Conservation (phyloP, 2,113 vertebrate species). For the Cichladusa arquata region DNA sequence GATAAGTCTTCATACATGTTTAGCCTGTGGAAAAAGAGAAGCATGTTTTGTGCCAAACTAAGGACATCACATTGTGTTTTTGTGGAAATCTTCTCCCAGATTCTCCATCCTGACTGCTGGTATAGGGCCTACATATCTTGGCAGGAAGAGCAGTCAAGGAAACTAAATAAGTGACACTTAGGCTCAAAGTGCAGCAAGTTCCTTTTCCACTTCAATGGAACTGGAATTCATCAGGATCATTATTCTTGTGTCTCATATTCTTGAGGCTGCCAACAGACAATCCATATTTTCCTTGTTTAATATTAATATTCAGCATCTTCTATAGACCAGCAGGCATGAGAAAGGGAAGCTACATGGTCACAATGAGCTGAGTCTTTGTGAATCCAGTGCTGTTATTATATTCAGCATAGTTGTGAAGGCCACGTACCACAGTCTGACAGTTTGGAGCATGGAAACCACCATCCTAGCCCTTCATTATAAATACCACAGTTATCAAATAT, state of each 20-base stretch:
- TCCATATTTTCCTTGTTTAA: neutral
- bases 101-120: neutral
- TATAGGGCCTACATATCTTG: neutral
- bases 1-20: slow-evolving; percentile 19
- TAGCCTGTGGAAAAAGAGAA: slow-evolving; percentile 12
- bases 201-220: neutral
- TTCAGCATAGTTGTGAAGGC: neutral
- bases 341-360: neutral
- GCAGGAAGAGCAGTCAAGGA: neutral
- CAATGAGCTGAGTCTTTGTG: neutral
- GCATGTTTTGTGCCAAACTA: neutral
- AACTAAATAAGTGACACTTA: neutral
- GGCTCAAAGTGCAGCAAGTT: neutral
- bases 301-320: neutral
- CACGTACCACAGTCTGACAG: neutral
- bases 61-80: neutral
- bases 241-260: neutral
- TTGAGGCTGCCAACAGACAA: neutral
- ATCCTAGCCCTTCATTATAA: neutral
- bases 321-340: neutral
- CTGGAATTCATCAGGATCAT: neutral
- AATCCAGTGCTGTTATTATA: neutral
- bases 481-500: slow-evolving; percentile 28
- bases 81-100: neutral
- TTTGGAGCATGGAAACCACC: neutral